phyloP scores from a whole-genome alignment of 1,140 invertebrate species.

The Calosoma granatense region DNA sequence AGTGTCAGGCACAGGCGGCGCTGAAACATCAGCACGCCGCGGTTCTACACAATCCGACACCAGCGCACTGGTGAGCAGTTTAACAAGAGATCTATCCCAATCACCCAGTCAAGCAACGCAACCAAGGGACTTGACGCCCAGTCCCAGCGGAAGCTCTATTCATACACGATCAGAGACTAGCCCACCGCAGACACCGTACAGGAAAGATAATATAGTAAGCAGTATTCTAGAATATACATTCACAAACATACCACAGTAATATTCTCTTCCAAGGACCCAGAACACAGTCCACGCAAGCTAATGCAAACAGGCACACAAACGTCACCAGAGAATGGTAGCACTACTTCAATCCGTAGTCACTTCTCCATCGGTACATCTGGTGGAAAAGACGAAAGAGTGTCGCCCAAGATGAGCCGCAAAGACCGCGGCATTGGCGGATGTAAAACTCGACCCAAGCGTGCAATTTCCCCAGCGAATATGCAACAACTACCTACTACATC shows the following conservation, averaged over 20 bases:
- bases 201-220: too few species aligned
- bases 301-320: slow-evolving; percentile 68
- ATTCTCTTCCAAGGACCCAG: slow-evolving; percentile 35
- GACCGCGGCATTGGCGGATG: slow-evolving; percentile 38
- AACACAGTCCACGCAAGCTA: slow-evolving; percentile 39
- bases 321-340: slow-evolving; percentile 50
- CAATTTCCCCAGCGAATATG: slow-evolving; percentile 47
- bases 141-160: slow-evolving; percentile 46
- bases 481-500: slow-evolving; percentile 30
- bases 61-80: slow-evolving; percentile 50
- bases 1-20: slow-evolving; percentile 33
- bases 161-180: slow-evolving; percentile 43
- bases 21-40: slow-evolving; percentile 37
- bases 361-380: slow-evolving; percentile 49
- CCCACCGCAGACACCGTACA: slow-evolving; percentile 39
- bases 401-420: slow-evolving; percentile 51
- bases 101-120: slow-evolving; percentile 43
- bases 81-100: slow-evolving; percentile 48
- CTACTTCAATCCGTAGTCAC: slow-evolving; percentile 41
- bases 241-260: too few species aligned
- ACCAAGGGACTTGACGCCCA: slow-evolving; percentile 48
- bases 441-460: slow-evolving; percentile 45
- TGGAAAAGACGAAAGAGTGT: slow-evolving; percentile 45
- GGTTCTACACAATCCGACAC: slow-evolving; percentile 55
- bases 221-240: slow-evolving; percentile 2